These are phyloP conservation scores for Lacanobia wlatinum DNA, from an alignment of 2,888 invertebrate genomes.

Conservation along the genomic window DNA sequence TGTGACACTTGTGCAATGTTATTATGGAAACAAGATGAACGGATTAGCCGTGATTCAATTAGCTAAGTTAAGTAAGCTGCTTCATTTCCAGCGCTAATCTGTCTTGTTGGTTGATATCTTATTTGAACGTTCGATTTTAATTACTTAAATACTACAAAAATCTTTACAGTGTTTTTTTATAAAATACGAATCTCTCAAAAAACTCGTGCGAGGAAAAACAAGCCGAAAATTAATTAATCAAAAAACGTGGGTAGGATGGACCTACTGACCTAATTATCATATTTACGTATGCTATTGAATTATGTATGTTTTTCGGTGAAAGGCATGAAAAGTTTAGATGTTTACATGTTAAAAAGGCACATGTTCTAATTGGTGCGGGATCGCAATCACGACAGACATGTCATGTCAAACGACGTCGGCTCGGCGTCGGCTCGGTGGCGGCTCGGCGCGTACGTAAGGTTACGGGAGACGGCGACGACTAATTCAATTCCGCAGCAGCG, in stretches of 20 bases:
- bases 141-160: neutral
- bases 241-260: conserved; percentile 47
- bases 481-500: conserved; percentile 75
- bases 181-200: conserved; percentile 18
- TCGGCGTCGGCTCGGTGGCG: conserved; percentile 45
- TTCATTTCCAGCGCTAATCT: conserved; percentile 43
- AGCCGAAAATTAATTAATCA: conserved; percentile 55
- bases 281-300: conserved; percentile 38
- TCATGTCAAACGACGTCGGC: conserved; percentile 59
- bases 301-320: conserved; percentile 29
- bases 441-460: conserved; percentile 64
- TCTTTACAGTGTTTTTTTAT: conserved; percentile 2
- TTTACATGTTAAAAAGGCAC: conserved; percentile 43
- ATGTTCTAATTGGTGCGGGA: conserved; percentile 63
- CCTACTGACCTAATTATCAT: conserved; percentile 63
- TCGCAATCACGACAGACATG: conserved; percentile 66
- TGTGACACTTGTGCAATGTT: conserved; percentile 24
- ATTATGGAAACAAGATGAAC: conserved; percentile 41
- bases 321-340: conserved; percentile 25
- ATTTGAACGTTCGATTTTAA: neutral
- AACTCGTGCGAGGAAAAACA: conserved; percentile 31
- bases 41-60: conserved; percentile 56
- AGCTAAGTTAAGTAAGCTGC: conserved; percentile 48
- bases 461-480: conserved; percentile 70
- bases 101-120: conserved; percentile 8